Base-by-base conservation (phyloP, 2,113 vertebrate genomes). In the Gobiocypris rarus region DNA sequence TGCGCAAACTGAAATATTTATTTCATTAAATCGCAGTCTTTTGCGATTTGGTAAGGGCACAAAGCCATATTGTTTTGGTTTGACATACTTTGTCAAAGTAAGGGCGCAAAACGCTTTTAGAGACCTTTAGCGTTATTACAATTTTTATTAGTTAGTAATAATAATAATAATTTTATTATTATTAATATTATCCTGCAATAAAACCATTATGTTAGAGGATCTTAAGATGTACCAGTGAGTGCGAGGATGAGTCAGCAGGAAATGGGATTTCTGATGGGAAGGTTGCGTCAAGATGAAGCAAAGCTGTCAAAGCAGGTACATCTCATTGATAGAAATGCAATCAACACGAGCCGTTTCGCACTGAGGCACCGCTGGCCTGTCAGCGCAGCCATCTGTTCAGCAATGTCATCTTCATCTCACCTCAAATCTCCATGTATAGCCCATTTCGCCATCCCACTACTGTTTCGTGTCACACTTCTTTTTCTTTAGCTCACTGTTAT, bases 361-460 rank as follows among this genome's bases (percentile, higher is more conserved):
- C 83, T 11, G 41, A 75, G 31, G 50, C 58, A 41, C 74, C 41
- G 61, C 48, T 84, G 77, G 75, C 63, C 70, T 75, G 75, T 80
- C 69, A 48, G 11, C 38, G 8, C 56, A 58, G 24, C 74, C 80
- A 80, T 83, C 78, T 82, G 83, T 56, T 82, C 48, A 26, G 13
- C 48, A 74, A 43, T 38, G 14, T 83, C 54, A 75, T 65, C 7
- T 41, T 26, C 65, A n/a, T 43, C 52, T 77, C 52, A 50, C 34
- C n/a, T 28, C 45, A 14, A 34, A 28, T n/a, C 17, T 14, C 34
- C 4, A 28, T 54, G 22, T 38, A 43, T 26, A 17, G 22, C 34
- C 52, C 9, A 24, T 79, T 45, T 77, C 9, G 31, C 41, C 34
- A n/a, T 28, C 43, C 26, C 41, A 31, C 9, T 26, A 19, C 52